Base-by-base conservation (phyloP, 2,113 vertebrate genomes). In the Recurvirostra avosetta region DNA sequence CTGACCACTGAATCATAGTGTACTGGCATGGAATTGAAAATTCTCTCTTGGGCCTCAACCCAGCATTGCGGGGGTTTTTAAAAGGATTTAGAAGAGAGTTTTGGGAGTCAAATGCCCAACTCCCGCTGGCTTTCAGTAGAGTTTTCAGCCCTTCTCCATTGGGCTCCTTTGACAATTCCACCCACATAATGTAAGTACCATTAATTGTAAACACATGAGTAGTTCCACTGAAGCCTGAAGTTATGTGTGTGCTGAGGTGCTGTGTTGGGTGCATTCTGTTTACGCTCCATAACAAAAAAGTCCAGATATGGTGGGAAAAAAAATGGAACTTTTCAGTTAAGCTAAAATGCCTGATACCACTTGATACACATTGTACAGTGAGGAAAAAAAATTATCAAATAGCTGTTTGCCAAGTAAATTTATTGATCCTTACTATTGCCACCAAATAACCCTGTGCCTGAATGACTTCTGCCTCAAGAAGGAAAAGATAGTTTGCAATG, bases 121-220 rank as follows among this genome's bases (percentile, higher is more conserved):
- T 91, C 45, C 6, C 6, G 4, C 23, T 19, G 63, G 16, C 20
- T n/a, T 78, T 79, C 34, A 32, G 41, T 30, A 36, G 52, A 52
- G 38, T 68, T 79, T 81, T 72, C 5, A 4, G 61, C 14, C 68
- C 3, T 62, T 66, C 52, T 88, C n/a, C 55, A 7, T 5, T 34
- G 41, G 29, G 8, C 5, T 81, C 11, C 55, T 94, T 91, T 63
- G 41, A 74, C 38, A 93, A 74, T 65, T 86, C 66, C 66, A 74
- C 47, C 17, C 43, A 21, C 0, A 0, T 50, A 43, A 62, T 41
- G 6, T 52, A 75, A 82, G 38, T 47, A 29, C 41, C 2, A 7
- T 29, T 63, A 84, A 77, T 10, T 63, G 10, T 78, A 78, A 93
- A 41, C 17, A 70, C 34, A 18, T 12, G 21, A 77, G 50, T 40